Conservation (phyloP, 2,797 vertebrate species). For the Austrolebias charrua region DNA sequence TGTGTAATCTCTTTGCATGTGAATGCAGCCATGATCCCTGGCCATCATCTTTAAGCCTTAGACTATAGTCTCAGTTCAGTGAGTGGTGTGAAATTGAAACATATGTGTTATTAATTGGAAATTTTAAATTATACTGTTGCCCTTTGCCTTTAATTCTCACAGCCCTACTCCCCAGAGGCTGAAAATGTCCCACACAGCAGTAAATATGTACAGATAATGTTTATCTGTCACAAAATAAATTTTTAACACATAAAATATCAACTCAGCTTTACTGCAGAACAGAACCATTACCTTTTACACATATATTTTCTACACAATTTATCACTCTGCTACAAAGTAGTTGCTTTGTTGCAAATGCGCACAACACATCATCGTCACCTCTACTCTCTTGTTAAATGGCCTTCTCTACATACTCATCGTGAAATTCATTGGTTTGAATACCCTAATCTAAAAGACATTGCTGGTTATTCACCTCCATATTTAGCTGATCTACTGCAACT, state of each 20-base stretch:
- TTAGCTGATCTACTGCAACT: no score
- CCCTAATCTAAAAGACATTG: no score
- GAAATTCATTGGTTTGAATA: no score
- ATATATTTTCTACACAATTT: no score
- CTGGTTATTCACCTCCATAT: no score
- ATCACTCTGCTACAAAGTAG: no score
- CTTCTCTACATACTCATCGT: no score
- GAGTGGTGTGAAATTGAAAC: constrained; percentile 71
- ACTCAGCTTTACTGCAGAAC: constrained; percentile 28
- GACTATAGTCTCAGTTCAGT: constrained; percentile 66
- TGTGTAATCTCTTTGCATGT: constrained; percentile 82
- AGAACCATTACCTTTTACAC: no score
- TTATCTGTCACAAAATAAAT: constrained; percentile 1
- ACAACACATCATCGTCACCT: no score
- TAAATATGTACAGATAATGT: background rate
- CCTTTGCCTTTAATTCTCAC: constrained; percentile 15
- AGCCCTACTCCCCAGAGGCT: constrained; percentile 12
- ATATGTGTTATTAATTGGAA: constrained; percentile 74
- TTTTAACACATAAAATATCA: constrained; percentile 25
- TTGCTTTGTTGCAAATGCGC: no score
- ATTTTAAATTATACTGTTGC: constrained; percentile 73
- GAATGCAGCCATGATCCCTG: constrained; percentile 82
- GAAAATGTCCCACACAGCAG: constrained; percentile 14
- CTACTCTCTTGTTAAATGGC: no score
- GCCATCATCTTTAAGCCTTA: constrained; percentile 70